Percentiles rank a stretch among this genome's conserved stretches.
phyloP scores from a whole-genome alignment of 2,113 vertebrate genomes.

The Hoplias malabaricus region DNA sequence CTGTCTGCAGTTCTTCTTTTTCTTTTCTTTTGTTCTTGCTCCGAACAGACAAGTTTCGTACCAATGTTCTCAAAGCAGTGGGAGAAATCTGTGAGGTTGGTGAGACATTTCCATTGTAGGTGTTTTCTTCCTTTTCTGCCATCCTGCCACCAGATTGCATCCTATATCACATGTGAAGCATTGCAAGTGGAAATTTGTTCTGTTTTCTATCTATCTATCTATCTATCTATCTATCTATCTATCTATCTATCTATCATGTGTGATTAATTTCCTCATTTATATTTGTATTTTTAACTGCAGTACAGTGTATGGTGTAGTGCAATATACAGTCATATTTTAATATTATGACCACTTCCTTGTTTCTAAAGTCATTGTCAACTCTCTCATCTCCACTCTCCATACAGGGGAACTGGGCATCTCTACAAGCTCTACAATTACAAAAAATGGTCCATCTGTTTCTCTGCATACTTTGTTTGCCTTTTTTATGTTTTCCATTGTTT shows the following conservation, averaged over 20 bases:
- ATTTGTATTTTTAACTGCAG: no score
- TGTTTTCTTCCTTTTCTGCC: neutral
- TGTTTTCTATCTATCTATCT: neutral
- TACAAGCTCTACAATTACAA: no score
- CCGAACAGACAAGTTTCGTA: neutral
- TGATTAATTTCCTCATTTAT: neutral
- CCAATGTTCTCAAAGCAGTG: neutral
- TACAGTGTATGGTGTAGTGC: no score
- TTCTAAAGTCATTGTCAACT: no score
- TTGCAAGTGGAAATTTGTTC: neutral
- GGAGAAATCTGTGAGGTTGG: neutral
- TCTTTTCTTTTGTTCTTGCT: neutral
- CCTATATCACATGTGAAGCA: neutral
- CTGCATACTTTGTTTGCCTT: no score
- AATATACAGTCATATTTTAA: no score
- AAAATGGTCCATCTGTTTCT: no score
- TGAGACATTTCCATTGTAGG: neutral
- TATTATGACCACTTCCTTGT: no score
- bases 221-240: neutral
- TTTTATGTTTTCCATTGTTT: no score
- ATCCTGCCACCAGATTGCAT: neutral
- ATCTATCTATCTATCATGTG: constrained; percentile 1
- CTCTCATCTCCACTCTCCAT: no score
- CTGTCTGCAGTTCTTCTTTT: neutral
- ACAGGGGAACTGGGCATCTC: no score